phyloP scores from a whole-genome alignment of 2,113 vertebrate genomes.

The Bos indicus region DNA sequence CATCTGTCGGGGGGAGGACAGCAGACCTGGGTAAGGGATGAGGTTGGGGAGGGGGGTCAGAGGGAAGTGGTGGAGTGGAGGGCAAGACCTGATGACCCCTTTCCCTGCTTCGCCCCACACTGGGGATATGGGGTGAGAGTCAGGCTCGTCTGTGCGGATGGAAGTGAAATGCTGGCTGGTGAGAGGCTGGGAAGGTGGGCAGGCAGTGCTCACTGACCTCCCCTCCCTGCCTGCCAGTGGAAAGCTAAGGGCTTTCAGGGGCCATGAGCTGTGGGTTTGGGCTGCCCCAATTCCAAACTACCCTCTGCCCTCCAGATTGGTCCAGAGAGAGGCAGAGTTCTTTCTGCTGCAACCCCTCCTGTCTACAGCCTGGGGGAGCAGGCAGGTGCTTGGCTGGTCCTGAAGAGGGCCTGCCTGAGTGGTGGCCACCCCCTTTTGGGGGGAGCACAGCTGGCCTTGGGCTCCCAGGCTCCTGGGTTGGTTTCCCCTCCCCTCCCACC shows the following conservation, averaged over 20 bases:
- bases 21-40: conserved; percentile 38
- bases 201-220: conserved; percentile 27
- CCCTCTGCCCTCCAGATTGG: neutral
- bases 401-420: neutral
- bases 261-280: neutral
- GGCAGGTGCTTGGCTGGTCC: conserved; percentile 22
- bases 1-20: neutral
- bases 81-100: conserved; percentile 75
- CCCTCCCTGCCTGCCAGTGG: neutral
- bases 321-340: conserved; percentile 27
- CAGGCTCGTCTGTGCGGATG: conserved; percentile 39
- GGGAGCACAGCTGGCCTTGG: conserved; percentile 25
- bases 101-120: conserved; percentile 61
- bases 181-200: conserved; percentile 5
- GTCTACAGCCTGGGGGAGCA: conserved; percentile 10
- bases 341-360: neutral
- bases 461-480: neutral
- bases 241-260: conserved; percentile 27
- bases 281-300: neutral
- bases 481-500: neutral
- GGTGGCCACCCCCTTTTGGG: neutral
- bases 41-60: conserved; percentile 1
- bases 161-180: neutral
- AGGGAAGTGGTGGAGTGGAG: conserved; percentile 60
- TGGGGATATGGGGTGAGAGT: conserved; percentile 47